A percentile compares a stretch with the other conserved stretches of the same genome.
phyloP scores from a whole-genome alignment of 2,888 invertebrate species.

The Cantharis rufa region DNA sequence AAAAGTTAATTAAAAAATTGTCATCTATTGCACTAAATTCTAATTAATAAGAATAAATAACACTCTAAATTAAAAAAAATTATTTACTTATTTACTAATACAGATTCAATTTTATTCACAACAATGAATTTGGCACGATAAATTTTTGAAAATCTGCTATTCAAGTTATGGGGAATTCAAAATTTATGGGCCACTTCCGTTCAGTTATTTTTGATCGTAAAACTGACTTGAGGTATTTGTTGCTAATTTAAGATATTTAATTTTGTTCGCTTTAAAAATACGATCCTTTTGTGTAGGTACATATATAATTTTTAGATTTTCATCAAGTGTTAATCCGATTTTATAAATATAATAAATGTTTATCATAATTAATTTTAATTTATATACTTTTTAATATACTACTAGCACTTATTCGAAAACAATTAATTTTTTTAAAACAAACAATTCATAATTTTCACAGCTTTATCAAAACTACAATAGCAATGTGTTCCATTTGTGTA shows the following conservation, averaged over 20 bases:
- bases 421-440: neutral
- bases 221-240: neutral
- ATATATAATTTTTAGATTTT: constrained; percentile 13
- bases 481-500: constrained; percentile 24
- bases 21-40: neutral
- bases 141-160: constrained; percentile 10
- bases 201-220: constrained; percentile 7
- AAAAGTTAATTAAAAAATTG: neutral
- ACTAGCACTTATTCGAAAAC: neutral
- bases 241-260: neutral
- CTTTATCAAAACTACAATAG: constrained; percentile 27
- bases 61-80: neutral
- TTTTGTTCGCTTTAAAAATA: neutral
- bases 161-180: neutral
- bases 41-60: constrained; percentile 7
- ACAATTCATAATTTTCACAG: constrained; percentile 17
- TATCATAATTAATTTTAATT: neutral
- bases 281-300: constrained; percentile 11
- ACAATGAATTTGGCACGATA: constrained; percentile 14
- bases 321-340: constrained; percentile 20
- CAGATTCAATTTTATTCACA: constrained; percentile 4
- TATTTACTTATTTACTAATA: neutral
- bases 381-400: neutral
- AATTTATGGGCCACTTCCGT: constrained; percentile 13
- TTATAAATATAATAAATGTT: constrained; percentile 13